phyloP scores from a whole-genome alignment of 2,113 vertebrate species.

The Reinhardtius hippoglossoides region DNA sequence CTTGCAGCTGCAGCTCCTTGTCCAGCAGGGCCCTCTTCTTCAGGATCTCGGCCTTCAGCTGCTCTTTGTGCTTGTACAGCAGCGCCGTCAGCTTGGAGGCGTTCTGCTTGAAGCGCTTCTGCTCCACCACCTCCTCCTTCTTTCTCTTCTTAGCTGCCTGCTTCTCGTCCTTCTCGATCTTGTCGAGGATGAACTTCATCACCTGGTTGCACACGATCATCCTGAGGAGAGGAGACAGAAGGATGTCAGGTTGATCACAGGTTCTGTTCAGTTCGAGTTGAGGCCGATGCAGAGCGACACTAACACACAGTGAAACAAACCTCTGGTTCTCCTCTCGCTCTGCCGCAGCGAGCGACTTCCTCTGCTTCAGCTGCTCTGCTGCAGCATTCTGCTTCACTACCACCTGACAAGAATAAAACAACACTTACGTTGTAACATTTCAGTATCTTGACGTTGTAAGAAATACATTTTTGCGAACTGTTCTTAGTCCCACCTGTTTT shows the following conservation, averaged over 20 bases:
- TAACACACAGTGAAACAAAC: constrained; percentile 44
- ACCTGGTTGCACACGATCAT: constrained; percentile 99
- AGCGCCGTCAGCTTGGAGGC: constrained; percentile 94
- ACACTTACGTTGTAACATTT: not conserved
- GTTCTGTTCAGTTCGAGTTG: no score
- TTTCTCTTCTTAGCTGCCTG: constrained; percentile 97
- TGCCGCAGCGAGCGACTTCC: constrained; percentile 91
- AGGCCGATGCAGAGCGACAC: not conserved
- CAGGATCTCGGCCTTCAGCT: constrained; percentile 96
- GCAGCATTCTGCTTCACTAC: constrained; percentile 92
- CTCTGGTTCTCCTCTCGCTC: constrained; percentile 92
- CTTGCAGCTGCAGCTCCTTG: constrained; percentile 97
- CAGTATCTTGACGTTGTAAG: not conserved
- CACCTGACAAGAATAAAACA: constrained; percentile 75
- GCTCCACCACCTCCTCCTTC: constrained; percentile 96
- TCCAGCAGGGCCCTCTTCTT: constrained; percentile 97
- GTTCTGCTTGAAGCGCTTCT: constrained; percentile 96
- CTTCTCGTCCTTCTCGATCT: constrained; percentile 98
- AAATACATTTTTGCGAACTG: not conserved
- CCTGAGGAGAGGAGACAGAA: constrained; percentile 71
- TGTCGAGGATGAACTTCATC: constrained; percentile 99
- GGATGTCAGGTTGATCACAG: not conserved
- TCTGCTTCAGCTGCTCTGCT: constrained; percentile 95
- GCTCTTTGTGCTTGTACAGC: constrained; percentile 98
- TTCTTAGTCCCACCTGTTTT: constrained; percentile 88